Conservation (phyloP, 37 sponge, comb jelly and placozoan genomes). For the Geodia barretti region DNA sequence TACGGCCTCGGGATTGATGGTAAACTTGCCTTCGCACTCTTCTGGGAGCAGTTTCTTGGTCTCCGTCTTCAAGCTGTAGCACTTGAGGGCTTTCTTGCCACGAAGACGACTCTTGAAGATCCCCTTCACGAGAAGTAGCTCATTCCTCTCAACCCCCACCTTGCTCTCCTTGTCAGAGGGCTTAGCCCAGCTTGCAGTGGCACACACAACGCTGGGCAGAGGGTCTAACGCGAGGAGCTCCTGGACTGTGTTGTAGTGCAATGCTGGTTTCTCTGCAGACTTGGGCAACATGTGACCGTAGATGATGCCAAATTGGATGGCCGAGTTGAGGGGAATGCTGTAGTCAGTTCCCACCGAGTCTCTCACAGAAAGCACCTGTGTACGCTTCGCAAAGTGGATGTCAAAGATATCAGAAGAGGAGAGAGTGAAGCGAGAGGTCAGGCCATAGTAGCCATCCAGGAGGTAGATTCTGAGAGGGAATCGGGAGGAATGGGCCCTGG, state of each 20-base stretch:
- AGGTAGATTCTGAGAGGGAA: slow-evolving; percentile 27
- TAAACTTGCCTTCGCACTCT: not conserved
- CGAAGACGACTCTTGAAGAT: not conserved
- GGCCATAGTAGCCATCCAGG: slow-evolving; percentile 21
- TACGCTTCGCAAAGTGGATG: slow-evolving; percentile 23
- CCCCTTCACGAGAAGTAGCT: not conserved
- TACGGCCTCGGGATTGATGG: not conserved
- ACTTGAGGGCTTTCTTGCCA: not conserved
- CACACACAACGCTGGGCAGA: slow-evolving; percentile 12
- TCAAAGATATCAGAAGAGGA: slow-evolving; percentile 32
- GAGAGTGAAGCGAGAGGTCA: slow-evolving; percentile 4
- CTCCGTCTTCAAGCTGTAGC: not conserved
- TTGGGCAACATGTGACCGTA: not conserved
- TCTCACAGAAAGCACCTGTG: slow-evolving; percentile 12
- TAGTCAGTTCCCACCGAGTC: slow-evolving; percentile 6
- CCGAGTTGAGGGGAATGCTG: slow-evolving; percentile 29
- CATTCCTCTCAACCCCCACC: not conserved
- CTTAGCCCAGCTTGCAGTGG: not conserved
- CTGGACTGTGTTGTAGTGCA: not conserved
- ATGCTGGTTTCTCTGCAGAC: not conserved
- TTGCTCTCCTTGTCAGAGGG: not conserved
- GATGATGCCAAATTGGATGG: slow-evolving; percentile 22
- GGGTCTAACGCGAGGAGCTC: not conserved
- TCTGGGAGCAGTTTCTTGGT: not conserved
- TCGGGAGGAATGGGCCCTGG: not conserved